These are phyloP conservation scores for Aplocera efformata DNA, from an alignment of 2,888 invertebrate genomes.

Conservation along the genomic window DNA sequence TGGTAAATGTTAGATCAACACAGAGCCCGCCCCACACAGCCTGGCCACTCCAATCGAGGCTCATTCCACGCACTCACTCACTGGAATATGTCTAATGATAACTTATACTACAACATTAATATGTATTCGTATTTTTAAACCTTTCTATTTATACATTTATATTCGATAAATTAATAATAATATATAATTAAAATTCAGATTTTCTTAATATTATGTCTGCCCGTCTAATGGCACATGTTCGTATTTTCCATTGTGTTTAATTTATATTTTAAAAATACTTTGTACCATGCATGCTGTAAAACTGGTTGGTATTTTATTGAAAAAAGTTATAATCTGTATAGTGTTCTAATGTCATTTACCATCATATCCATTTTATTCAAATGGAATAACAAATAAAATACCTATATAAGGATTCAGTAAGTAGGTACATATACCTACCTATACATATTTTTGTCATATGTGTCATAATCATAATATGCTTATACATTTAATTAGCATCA, in stretches of 20 bases:
- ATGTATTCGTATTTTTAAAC: constrained; percentile 10
- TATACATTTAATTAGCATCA: constrained; percentile 3
- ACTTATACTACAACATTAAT: constrained; percentile 3
- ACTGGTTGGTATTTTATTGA: constrained; percentile 15
- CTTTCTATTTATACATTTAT: constrained; percentile 20
- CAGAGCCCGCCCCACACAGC: not conserved
- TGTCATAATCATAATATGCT: constrained; percentile 5
- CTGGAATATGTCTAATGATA: not conserved
- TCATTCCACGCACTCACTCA: not conserved
- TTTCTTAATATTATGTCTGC: constrained; percentile 42
- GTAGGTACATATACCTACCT: not conserved
- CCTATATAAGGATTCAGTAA: too few species aligned
- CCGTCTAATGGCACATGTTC: constrained; percentile 69
- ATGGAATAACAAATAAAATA: too few species aligned
- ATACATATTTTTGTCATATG: too few species aligned
- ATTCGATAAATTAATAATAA: constrained; percentile 13
- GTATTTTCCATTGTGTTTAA: constrained; percentile 32
- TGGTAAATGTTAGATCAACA: constrained; percentile 15
- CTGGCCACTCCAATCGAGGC: not conserved
- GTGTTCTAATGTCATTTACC: too few species aligned
- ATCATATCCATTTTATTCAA: too few species aligned
- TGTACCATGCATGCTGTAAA: constrained; percentile 56
- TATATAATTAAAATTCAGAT: constrained; percentile 21
- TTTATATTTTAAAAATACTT: constrained; percentile 50
- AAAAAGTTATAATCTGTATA: too few species aligned